phyloP scores from a whole-genome alignment of 2,888 invertebrate species.

The Parasteatoda lunata region DNA sequence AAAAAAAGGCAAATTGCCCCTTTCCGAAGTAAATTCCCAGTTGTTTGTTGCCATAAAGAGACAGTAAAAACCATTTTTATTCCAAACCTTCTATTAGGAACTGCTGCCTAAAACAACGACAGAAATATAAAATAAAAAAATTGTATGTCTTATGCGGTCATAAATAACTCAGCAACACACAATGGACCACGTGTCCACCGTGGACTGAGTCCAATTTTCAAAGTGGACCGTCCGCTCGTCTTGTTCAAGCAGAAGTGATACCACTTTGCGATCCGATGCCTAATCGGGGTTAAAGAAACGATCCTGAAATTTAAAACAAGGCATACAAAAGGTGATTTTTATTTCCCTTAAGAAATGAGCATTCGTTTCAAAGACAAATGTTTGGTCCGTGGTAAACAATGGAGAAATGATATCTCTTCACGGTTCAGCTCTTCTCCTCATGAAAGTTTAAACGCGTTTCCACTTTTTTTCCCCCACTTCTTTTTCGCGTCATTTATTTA shows the following conservation, averaged over 20 bases:
- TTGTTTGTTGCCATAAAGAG: conserved; percentile 66
- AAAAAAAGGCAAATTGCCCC: conserved; percentile 35
- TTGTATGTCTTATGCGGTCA: conserved; percentile 37
- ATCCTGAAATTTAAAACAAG: conserved; percentile 33
- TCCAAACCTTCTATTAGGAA: conserved; percentile 38
- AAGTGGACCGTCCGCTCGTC: conserved; percentile 18
- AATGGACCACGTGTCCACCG: conserved; percentile 54
- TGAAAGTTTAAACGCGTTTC: conserved; percentile 55
- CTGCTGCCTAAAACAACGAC: conserved; percentile 11
- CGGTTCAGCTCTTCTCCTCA: conserved; percentile 43
- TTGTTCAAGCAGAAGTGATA: background rate
- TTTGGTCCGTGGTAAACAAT: conserved; percentile 36
- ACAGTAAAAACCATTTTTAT: conserved; percentile 61
- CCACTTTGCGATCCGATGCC: background rate
- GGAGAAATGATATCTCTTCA: conserved; percentile 27
- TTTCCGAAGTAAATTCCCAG: conserved; percentile 29
- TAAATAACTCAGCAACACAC: conserved; percentile 53
- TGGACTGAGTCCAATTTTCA: conserved; percentile 27
- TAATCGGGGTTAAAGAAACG: conserved; percentile 63
- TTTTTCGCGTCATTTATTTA: conserved; percentile 20
- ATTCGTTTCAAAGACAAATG: conserved; percentile 32
- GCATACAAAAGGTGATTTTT: conserved; percentile 50
- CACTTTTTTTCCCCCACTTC: background rate
- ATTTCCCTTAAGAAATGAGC: conserved; percentile 24
- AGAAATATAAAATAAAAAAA: conserved; percentile 27